A percentile compares a stretch with the other conserved stretches of the same genome.
Evolutionary conservation across 2,888 invertebrate genomes (phyloP).

Genomic region (Andrena minutula): DNA sequence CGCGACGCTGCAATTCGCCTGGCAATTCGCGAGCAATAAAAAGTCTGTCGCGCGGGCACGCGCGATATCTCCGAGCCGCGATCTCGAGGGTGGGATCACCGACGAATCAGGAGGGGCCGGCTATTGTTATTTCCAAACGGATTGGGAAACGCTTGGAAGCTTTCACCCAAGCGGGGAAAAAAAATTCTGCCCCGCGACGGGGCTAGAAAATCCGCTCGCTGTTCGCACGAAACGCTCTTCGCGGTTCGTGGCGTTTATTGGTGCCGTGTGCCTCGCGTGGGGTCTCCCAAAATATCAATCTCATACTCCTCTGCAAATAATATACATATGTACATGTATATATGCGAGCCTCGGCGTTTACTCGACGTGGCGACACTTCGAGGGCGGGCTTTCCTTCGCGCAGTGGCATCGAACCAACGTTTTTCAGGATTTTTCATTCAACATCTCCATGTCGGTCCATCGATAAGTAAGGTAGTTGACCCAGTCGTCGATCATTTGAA

Average conservation of each 20-base stretch:
- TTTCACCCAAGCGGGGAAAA: conserved; percentile 5
- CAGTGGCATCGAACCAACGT: background rate
- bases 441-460: background rate
- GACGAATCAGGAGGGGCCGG: background rate
- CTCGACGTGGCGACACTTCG: conserved; percentile 40
- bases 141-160: conserved; percentile 47
- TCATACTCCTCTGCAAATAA: conserved; percentile 76
- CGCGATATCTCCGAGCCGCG: background rate
- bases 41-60: background rate
- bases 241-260: conserved; percentile 72
- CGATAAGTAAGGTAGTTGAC: too few species aligned
- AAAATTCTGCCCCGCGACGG: conserved; percentile 45
- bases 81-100: background rate
- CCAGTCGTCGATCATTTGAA: too few species aligned
- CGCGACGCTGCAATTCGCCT: background rate
- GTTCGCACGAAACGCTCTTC: conserved; percentile 61
- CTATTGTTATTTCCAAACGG: conserved; percentile 35
- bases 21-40: conserved; percentile 2
- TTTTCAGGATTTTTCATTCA: background rate
- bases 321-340: conserved; percentile 67
- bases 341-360: conserved; percentile 59
- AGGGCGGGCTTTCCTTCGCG: background rate
- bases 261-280: conserved; percentile 83
- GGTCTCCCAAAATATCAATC: conserved; percentile 83
- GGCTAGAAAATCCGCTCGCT: conserved; percentile 58